Percentiles rank a stretch among this genome's conserved stretches.
These are phyloP conservation scores for Cygnus buccinator DNA, from an alignment of 2,113 vertebrate genomes.

Conservation along the genomic window DNA sequence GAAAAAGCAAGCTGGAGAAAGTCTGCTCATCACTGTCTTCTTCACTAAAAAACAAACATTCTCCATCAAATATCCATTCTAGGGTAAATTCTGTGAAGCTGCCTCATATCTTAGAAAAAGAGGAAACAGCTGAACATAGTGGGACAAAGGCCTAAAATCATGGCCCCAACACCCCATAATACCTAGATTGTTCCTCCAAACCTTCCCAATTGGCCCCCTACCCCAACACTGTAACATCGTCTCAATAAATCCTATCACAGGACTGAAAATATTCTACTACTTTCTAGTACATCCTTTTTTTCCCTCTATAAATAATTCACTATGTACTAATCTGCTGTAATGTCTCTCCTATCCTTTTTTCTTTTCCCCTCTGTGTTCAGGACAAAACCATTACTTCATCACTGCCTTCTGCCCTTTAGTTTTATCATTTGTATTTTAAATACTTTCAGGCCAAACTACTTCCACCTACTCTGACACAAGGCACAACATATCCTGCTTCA, in stretches of 20 bases:
- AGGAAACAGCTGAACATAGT: background rate
- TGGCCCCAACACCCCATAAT: background rate
- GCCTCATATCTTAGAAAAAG: background rate
- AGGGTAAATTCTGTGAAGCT: background rate
- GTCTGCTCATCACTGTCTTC: background rate
- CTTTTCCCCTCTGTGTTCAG: background rate
- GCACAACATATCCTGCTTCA: background rate
- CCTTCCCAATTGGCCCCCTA: background rate
- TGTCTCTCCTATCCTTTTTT: background rate
- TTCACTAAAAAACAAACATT: background rate
- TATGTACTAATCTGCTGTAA: conserved; percentile 25
- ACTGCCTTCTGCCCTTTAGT: background rate
- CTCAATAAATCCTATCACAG: background rate
- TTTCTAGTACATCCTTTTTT: background rate
- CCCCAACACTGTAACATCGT: background rate
- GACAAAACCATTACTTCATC: conserved; percentile 55
- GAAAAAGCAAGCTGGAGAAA: background rate
- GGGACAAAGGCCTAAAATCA: background rate
- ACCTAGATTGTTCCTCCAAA: background rate
- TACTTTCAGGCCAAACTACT: background rate
- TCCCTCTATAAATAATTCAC: conserved; percentile 49
- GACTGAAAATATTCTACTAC: conserved; percentile 8
- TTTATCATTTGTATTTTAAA: conserved; percentile 26
- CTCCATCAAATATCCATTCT: background rate
- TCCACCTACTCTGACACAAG: background rate